These are phyloP conservation scores for Zaprionus gabonicus DNA, from an alignment of 1,140 invertebrate genomes.

Conservation along the genomic window DNA sequence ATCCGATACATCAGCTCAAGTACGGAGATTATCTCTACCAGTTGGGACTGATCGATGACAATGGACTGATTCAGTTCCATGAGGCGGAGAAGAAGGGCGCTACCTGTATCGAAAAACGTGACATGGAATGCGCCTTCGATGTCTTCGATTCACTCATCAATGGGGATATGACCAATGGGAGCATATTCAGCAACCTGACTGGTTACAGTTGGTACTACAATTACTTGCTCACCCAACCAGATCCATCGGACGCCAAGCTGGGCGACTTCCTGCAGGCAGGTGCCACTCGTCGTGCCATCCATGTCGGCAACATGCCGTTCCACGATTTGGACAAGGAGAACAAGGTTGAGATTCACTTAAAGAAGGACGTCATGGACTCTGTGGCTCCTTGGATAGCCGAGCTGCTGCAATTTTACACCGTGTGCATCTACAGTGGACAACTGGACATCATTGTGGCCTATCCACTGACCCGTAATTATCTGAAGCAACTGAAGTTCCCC, in stretches of 20 bases:
- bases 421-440: conserved; percentile 93
- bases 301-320: conserved; percentile 92
- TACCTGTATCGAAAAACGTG: conserved; percentile 86
- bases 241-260: conserved; percentile 77
- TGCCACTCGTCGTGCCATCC: conserved; percentile 89
- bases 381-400: conserved; percentile 90
- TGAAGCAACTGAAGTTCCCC: conserved; percentile 89
- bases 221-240: conserved; percentile 87
- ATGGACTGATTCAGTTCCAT: conserved; percentile 87
- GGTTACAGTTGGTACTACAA: conserved; percentile 93
- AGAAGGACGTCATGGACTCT: conserved; percentile 93
- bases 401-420: conserved; percentile 88
- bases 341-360: conserved; percentile 89
- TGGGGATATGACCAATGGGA: conserved; percentile 88
- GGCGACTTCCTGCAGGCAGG: conserved; percentile 87
- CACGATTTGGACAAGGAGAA: conserved; percentile 85
- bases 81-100: conserved; percentile 86
- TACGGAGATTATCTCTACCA: conserved; percentile 94
- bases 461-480: conserved; percentile 90
- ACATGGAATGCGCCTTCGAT: conserved; percentile 88
- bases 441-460: conserved; percentile 94
- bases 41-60: conserved; percentile 90
- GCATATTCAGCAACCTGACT: conserved; percentile 91
- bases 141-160: conserved; percentile 90
- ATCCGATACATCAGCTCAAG: conserved; percentile 91